These are phyloP conservation scores for Leucoraja ocellata DNA, from an alignment of 2,797 vertebrate genomes.

Conservation along the genomic window DNA sequence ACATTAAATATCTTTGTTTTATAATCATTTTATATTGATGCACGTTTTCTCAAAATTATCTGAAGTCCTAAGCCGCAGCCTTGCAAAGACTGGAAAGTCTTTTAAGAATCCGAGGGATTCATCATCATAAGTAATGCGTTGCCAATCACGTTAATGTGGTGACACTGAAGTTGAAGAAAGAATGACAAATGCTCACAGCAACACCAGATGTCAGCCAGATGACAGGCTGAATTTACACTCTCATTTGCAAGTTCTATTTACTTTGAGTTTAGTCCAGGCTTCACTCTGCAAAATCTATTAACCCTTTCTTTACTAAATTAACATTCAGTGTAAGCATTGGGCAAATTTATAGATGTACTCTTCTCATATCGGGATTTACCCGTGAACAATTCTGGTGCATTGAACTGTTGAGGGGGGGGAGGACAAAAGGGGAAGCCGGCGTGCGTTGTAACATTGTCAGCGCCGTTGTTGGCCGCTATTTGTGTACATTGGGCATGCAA, in stretches of 20 bases:
- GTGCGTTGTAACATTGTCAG: no score
- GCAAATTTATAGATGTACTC: background rate
- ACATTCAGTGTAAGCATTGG: background rate
- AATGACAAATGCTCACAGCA: background rate
- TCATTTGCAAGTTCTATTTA: background rate
- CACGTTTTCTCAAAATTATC: slow-evolving; percentile 1
- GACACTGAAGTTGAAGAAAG: slow-evolving; percentile 14
- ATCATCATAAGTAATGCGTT: background rate
- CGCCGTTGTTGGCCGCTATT: no score
- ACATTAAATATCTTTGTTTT: background rate
- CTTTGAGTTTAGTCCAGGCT: slow-evolving; percentile 4
- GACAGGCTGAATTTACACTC: background rate
- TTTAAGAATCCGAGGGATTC: background rate
- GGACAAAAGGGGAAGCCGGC: no score
- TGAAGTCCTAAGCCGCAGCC: background rate
- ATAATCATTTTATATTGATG: background rate
- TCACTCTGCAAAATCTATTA: background rate
- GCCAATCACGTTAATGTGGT: background rate
- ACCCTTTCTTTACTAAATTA: background rate
- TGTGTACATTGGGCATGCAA: no score
- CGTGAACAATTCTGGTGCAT: background rate
- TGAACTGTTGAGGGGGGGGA: no score
- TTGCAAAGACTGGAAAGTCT: slow-evolving; percentile 7
- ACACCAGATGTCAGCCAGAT: slow-evolving; percentile 17
- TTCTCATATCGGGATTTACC: no score